Conservation (phyloP, 2,113 vertebrate genomes). For the Protobothrops mucrosquamatus region DNA sequence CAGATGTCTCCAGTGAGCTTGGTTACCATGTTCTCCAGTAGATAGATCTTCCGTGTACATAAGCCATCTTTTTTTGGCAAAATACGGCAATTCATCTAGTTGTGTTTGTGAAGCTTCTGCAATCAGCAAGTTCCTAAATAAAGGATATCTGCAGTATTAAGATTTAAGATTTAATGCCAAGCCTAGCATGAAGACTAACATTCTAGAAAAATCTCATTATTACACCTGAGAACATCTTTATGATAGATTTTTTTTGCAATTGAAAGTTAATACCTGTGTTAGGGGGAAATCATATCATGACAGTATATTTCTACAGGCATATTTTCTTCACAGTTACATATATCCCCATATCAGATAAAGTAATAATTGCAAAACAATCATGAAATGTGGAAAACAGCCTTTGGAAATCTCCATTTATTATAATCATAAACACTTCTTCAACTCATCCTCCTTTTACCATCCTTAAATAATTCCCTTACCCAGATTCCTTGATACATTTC, state of each 20-base stretch:
- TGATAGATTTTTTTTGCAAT: background rate
- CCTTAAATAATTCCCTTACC: slow-evolving; percentile 5
- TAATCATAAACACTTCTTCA: background rate
- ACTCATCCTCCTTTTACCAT: background rate
- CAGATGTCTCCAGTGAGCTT: background rate
- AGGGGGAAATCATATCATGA: background rate
- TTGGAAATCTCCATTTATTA: background rate
- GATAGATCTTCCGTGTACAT: background rate
- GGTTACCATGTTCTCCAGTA: background rate
- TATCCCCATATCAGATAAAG: background rate
- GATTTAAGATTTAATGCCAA: background rate
- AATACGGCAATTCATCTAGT: background rate
- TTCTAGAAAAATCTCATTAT: background rate
- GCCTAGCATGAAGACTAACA: background rate
- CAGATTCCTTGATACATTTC: slow-evolving; percentile 10
- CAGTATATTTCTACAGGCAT: background rate
- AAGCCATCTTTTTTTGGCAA: background rate
- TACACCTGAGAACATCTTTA: background rate
- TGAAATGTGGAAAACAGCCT: background rate
- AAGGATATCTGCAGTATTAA: background rate
- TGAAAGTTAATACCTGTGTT: background rate
- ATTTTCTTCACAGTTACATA: background rate
- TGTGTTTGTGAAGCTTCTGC: background rate
- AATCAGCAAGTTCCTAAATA: background rate
- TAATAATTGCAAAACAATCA: background rate